Base-by-base conservation (phyloP, 2,888 invertebrate species). In the Ichneumoninae sp. region DNA sequence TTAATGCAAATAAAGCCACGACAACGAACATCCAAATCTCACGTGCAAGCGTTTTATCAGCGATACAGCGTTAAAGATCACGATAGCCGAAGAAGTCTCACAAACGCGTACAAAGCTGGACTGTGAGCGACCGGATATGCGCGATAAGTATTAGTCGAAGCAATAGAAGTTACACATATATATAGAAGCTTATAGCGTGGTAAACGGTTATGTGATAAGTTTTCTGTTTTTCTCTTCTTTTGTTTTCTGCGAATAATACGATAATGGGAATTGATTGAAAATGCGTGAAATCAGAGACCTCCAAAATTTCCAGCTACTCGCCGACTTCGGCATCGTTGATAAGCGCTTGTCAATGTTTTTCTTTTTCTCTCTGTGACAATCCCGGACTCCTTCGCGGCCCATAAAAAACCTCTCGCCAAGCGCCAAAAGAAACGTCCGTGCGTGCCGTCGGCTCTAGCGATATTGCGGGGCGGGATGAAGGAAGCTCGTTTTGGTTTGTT, bases 251-350 rank as follows among this genome's bases (percentile, higher is more conserved):
- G 70, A 47, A 36, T 69, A 40, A 36, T 4, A 3, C 57, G 78
- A 81, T 73, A 75, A 40, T 40, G 54, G 10, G 30, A 26, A 86
- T 69, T 83, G 10, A 68, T 76, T 77, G 47, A n/a, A 82, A 82
- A 78, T 76, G 22, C 30, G 66, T 83, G 57, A 80, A 77, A 19
- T 86, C 86, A 91, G 89, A 91, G 88, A 92, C 92, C 92, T 92
- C 92, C 92, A 92, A 83, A 92, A 92, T 85, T 87, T 91, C 92
- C 92, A 92, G 88, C 90, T 91, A 90, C 89, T 85, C 85, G 87
- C 87, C 87, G 91, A 90, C 88, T 91, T 92, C 87, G 92, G 89
- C 91, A 92, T 92, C 83, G 90, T 87, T 89, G 91, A 76, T 75
- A 84, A 80, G 81, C 71, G 76, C 77, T 81, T 66, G 44, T 81